Base-by-base conservation (phyloP, 2,797 vertebrate genomes). In the Trichosurus vulpecula region DNA sequence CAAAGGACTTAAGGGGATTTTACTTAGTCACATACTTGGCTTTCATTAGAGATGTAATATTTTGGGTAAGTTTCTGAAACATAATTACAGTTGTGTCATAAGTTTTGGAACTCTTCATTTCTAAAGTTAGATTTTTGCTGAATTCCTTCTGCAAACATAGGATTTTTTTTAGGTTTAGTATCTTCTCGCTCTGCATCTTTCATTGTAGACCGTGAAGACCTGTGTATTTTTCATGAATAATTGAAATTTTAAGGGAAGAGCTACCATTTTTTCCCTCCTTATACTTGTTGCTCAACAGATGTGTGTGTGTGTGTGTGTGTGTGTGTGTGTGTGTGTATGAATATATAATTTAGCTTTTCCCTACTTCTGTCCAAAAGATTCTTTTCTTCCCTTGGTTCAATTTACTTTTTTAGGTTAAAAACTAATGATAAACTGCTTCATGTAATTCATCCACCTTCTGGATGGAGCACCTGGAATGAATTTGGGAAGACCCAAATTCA, bases 241-340 rank as follows among this genome's bases (percentile, higher is more conserved):
- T 90, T 93, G 93, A 52, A 74, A 61, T 61, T 93, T 92, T 61
- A 95, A 92, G 93, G 91, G 91, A 12, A 93, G 74, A 91, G 47
- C n/a, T 52, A 35, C 16, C 29, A 87, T 92, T 81, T 94, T 55
- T 31, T 87, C 35, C 55, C 55, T 29, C 16, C 47, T 25, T 57
- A 55, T 29, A 55, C 58, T n/a, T 94, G n/a, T 52, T 25, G 8
- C 52, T n/a, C 4, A 74, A 74, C 19, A 74, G 66, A 35, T 61
- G 12, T 61, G 2, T 55, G 19, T 25, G 54, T 61, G 12, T 81
- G n/a, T 11, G 22, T 13, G 5, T 81, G 4, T 47, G 19, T 61
- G 12, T 61, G 2, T 55, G 19, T 25, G 54, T 61, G 12, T 81
- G n/a, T 11, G 22, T 13, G 5, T 81, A 4, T 47, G 19, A 25